A percentile compares a stretch with the other conserved stretches of the same genome.
Conservation (phyloP, 2,113 vertebrate species). For the Myodes glareolus region DNA sequence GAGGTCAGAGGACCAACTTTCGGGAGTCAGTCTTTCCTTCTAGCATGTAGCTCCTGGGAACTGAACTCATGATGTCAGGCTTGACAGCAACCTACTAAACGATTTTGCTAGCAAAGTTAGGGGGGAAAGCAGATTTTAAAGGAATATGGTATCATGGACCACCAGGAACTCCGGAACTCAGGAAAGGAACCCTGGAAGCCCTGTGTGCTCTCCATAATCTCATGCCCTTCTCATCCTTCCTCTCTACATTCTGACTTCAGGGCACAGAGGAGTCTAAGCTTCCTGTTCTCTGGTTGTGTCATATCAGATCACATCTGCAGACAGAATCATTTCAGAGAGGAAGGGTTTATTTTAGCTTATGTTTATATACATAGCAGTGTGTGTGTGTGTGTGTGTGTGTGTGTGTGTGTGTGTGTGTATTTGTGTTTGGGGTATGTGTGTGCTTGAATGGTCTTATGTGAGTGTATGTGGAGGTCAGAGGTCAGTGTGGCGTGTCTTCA, state of each 20-base stretch:
- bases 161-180: rapidly evolving
- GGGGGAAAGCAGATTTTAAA: background rate
- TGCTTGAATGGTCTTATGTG: background rate
- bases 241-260: background rate
- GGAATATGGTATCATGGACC: rapidly evolving
- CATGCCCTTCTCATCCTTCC: too few relatives aligned
- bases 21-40: background rate
- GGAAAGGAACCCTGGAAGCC: background rate
- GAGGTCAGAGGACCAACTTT: background rate
- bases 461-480: background rate
- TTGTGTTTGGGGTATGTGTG: background rate
- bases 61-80: background rate
- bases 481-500: background rate
- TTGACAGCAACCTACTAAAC: background rate
- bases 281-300: rapidly evolving
- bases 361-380: background rate
- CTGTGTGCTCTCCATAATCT: background rate
- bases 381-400: background rate
- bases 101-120: background rate
- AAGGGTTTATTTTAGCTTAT: background rate
- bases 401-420: background rate
- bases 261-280: background rate
- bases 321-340: background rate
- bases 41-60: background rate
- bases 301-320: background rate